phyloP scores from a whole-genome alignment of 1,140 invertebrate genomes.

The Drosophila lini region DNA sequence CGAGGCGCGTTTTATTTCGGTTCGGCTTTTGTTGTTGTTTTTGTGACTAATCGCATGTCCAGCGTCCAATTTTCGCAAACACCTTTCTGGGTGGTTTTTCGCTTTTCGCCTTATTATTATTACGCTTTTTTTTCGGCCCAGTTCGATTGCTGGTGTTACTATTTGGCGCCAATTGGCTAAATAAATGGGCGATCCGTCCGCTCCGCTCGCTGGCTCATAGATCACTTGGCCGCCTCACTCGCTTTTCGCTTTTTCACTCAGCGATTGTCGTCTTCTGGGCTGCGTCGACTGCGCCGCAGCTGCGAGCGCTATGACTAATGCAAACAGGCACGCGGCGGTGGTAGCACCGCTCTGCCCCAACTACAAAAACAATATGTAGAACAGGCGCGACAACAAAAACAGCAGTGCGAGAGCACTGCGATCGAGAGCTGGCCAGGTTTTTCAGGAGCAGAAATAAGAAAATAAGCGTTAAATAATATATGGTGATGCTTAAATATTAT shows the following conservation, averaged over 20 bases:
- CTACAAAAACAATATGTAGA: constrained; percentile 80
- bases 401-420: constrained; percentile 51
- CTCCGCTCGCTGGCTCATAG: constrained; percentile 66
- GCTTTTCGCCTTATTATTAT: constrained; percentile 21
- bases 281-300: constrained; percentile 45
- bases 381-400: constrained; percentile 55
- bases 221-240: constrained; percentile 59
- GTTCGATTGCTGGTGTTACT: constrained; percentile 21
- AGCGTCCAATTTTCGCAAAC: constrained; percentile 66
- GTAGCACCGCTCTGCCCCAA: constrained; percentile 43
- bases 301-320: constrained; percentile 69
- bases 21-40: constrained; percentile 27
- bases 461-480: not conserved
- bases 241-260: constrained; percentile 24
- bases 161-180: constrained; percentile 46
- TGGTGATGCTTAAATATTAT: too few species aligned
- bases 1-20: constrained; percentile 36
- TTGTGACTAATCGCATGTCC: constrained; percentile 76
- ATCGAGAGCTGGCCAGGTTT: constrained; percentile 10
- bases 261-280: constrained; percentile 76
- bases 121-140: constrained; percentile 5
- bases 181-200: constrained; percentile 42
- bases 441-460: constrained; percentile 27
- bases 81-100: constrained; percentile 56
- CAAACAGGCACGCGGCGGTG: constrained; percentile 54